Conservation (phyloP, 1,140 invertebrate genomes). For the Asbolus verrucosus region DNA sequence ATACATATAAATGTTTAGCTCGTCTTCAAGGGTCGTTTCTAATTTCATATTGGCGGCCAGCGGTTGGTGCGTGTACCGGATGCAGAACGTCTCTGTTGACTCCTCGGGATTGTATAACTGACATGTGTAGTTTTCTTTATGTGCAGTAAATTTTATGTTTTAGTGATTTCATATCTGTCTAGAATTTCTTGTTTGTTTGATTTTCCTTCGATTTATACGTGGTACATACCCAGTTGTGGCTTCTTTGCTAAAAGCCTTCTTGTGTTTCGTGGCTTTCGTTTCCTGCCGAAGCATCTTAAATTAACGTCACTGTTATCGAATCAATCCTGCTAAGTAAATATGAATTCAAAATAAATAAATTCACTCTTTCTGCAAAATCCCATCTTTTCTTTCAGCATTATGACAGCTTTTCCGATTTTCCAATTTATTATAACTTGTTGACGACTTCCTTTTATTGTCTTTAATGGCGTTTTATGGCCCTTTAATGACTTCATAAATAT, state of each 20-base stretch:
- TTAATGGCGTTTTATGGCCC: too few relatives aligned
- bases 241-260: conserved; percentile 37
- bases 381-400: too few relatives aligned
- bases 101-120: background rate
- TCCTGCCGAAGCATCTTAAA: conserved; percentile 24
- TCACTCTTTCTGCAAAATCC: background rate
- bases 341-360: conserved; percentile 15
- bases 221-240: background rate
- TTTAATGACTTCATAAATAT: too few relatives aligned
- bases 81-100: conserved; percentile 6
- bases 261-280: conserved; percentile 29
- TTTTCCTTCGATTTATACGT: conserved; percentile 3
- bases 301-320: conserved; percentile 36
- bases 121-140: conserved; percentile 32
- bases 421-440: too few relatives aligned
- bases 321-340: conserved; percentile 30
- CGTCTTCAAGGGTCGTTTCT: conserved; percentile 15
- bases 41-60: conserved; percentile 39
- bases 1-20: background rate
- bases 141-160: conserved; percentile 20
- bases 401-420: too few relatives aligned
- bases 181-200: conserved; percentile 38
- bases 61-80: conserved; percentile 9
- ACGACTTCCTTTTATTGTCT: too few relatives aligned
- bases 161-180: conserved; percentile 27